Evolutionary conservation across 1,140 invertebrate species (phyloP), one percentile per base, ranked within the genome.

Genomic region (Hylaeus anthracinus): DNA sequence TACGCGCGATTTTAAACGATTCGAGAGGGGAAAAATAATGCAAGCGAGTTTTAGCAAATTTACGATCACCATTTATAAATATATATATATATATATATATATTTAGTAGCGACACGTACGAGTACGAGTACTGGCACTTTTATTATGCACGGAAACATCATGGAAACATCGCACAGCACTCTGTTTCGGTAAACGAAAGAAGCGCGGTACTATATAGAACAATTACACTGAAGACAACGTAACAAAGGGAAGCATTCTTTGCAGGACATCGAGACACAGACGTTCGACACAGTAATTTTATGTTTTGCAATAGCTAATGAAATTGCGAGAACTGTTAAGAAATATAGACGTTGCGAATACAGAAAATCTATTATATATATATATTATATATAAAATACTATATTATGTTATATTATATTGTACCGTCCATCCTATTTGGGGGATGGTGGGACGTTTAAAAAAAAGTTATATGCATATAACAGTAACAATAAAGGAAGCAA

Each of bases 321-420:
- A 72, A 85, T 77, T 51, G 83, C 79, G 65, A 63, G 45, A 73
- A 75, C 41, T 80, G 39, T 85, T 66, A 51, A 56, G 45, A 69
- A 2, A 56, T 72, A 79, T 73, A 76, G n/a, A 75, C 55, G 72
- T 86, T 85, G 73, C 77, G 81, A 78, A 65, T 80, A 26, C 61
- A 79, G 51, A 76, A 74, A 75, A 81, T 84, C 14, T 85, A 85
- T 83, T 83, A 83, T 88, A 88, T 86, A 89, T 83, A 83, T 88
- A 88, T 86, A 89, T 84, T 82, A 84, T 86, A 89, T 86, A 86
- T 82, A 88, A 86, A 77, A 87, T 84, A 89, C 78, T 87, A 88
- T 89, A 88, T 90, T 85, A 82, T 80, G 72, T 87, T 90, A 87
- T 88, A 81, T 88, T 86, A 84, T 89, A 88, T 86, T 83, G 85